Evolutionary conservation across 2,888 invertebrate species (phyloP), one percentile per base, ranked within the genome.

Genomic region (Megaustenia siamemsis): DNA sequence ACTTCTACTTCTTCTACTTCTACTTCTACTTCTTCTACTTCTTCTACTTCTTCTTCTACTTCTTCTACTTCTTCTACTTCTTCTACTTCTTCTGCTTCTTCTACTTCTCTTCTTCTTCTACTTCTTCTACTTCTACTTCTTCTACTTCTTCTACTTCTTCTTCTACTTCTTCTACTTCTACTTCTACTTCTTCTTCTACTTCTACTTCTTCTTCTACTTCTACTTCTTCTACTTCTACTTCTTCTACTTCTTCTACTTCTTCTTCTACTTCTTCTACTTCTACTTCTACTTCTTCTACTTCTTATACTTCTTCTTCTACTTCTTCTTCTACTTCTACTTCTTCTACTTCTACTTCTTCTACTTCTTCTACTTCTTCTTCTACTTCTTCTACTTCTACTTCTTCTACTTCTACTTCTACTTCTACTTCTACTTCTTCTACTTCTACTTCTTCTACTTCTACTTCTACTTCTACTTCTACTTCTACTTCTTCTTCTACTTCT

Each of bases 71-170:
- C 79, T 80, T 63, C 68, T 80, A 66, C 68, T 5, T 63, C n/a
- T n/a, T n/a, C n/a, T n/a, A n/a, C n/a, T n/a, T n/a, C n/a, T n/a
- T n/a, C n/a, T n/a, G n/a, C n/a, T n/a, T n/a, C n/a, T n/a, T n/a
- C n/a, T n/a, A n/a, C n/a, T n/a, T n/a, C n/a, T n/a, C n/a, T n/a
- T n/a, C 80, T 80, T 35, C 68, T 66, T 6, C 80, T 80, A 12
- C 80, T 80, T 15, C 80, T 68, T 24, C 80, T 80, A 49, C 82
- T 82, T 71, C 82, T 82, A 2, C 82, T 73, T 43, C 73, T 82
- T 1, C 82, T 71, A 71, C 82, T 66, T 71, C 73, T n/a, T 6
- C 71, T 71, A 49, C 49, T 35, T 15, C 71, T 60, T 49, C 71
- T 82, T 1, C 71, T 53, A n/a, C 82, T 35, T n/a, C 73, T 73